These are phyloP conservation scores for Drosophila anceps DNA, from an alignment of 2,888 invertebrate genomes.

Conservation along the genomic window DNA sequence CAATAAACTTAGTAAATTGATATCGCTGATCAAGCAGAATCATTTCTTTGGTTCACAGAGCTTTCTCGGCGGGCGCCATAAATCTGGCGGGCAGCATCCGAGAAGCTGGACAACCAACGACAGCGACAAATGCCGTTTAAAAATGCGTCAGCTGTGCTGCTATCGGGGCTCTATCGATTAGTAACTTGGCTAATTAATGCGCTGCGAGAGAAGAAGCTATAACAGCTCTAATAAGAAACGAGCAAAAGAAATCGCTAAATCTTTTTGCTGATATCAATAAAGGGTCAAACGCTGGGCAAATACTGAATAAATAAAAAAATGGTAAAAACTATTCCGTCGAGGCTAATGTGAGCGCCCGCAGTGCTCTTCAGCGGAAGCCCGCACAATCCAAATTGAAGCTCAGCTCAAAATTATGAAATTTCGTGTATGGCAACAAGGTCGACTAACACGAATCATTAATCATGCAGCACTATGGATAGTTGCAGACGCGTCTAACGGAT, in stretches of 20 bases:
- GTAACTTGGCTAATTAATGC: constrained; percentile 68
- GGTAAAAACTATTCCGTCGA: constrained; percentile 15
- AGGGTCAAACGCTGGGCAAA: constrained; percentile 47
- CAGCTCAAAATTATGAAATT: constrained; percentile 57
- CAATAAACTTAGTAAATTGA: constrained; percentile 52
- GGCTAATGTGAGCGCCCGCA: constrained; percentile 32
- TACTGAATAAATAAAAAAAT: constrained; percentile 21
- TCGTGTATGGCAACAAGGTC: constrained; percentile 56
- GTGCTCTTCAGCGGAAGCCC: constrained; percentile 55
- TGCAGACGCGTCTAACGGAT: constrained; percentile 34
- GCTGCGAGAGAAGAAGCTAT: constrained; percentile 39
- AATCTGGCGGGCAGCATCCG: constrained; percentile 52
- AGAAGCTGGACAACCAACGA: constrained; percentile 24
- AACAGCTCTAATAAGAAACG: constrained; percentile 35
- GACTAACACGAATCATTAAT: constrained; percentile 42
- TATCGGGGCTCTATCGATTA: constrained; percentile 51
- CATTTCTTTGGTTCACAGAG: constrained; percentile 51
- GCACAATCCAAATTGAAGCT: constrained; percentile 41
- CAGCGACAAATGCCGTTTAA: constrained; percentile 66
- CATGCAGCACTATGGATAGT: constrained; percentile 30
- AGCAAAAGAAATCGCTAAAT: constrained; percentile 56
- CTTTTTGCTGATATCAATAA: constrained; percentile 41
- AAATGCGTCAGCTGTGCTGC: constrained; percentile 56
- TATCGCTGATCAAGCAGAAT: constrained; percentile 42
- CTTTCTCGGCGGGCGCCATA: constrained; percentile 62